A percentile compares a stretch with the other conserved stretches of the same genome.
These are phyloP conservation scores for Isotomurus palustris DNA, from an alignment of 2,888 invertebrate genomes.

Conservation along the genomic window DNA sequence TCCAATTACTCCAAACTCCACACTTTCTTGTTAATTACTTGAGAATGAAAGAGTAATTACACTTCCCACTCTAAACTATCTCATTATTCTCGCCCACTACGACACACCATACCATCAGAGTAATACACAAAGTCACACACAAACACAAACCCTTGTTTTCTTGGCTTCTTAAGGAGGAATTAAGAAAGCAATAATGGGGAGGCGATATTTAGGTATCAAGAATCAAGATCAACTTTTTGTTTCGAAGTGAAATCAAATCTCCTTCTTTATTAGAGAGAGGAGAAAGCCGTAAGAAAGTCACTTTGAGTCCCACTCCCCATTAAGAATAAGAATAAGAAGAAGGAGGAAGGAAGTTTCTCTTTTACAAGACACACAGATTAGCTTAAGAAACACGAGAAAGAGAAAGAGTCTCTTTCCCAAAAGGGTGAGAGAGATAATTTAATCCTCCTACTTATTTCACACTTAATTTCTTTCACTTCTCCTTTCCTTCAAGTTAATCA, in stretches of 20 bases:
- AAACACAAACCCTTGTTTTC: not conserved
- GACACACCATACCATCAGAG: not conserved
- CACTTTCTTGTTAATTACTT: too few species aligned
- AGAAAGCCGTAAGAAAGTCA: too few species aligned
- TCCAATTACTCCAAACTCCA: too few species aligned
- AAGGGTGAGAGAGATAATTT: slow-evolving; percentile 6
- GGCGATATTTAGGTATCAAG: too few species aligned
- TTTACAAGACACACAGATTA: not conserved
- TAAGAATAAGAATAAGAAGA: too few species aligned
- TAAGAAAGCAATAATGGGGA: too few species aligned
- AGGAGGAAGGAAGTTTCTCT: not conserved
- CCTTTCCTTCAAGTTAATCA: not conserved
- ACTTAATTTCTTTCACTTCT: not conserved
- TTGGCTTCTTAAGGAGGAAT: not conserved
- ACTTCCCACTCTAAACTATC: too few species aligned
- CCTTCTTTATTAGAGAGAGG: not conserved
- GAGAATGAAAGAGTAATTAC: not conserved
- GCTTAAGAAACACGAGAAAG: not conserved
- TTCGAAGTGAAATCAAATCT: too few species aligned
- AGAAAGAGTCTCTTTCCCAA: not conserved
- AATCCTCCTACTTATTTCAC: slow-evolving; percentile 9
- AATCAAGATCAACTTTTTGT: not conserved
- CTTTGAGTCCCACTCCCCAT: too few species aligned
- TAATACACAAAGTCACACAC: not conserved
- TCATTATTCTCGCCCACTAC: too few species aligned